Percentiles rank a stretch among this genome's conserved stretches.
phyloP scores from a whole-genome alignment of 2,888 invertebrate species.

The Ditylenchus weischeri region DNA sequence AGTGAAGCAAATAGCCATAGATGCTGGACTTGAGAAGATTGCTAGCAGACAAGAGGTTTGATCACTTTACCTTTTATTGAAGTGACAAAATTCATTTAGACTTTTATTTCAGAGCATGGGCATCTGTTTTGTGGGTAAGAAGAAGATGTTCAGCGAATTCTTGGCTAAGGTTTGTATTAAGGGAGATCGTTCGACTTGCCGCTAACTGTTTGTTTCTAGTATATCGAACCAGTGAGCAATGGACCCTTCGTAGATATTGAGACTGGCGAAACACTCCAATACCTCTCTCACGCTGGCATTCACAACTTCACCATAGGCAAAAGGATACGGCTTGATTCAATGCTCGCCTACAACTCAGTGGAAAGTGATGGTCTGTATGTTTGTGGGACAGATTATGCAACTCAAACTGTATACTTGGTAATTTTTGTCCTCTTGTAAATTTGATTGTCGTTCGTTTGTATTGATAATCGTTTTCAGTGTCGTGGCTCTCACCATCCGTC shows the following conservation, averaged over 20 bases:
- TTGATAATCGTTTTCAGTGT: constrained; percentile 36
- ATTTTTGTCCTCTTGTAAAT: constrained; percentile 3
- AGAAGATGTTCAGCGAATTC: constrained; percentile 77
- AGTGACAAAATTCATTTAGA: constrained; percentile 4
- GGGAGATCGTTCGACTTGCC: too few relatives aligned
- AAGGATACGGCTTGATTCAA: constrained; percentile 65
- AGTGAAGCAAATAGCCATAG: constrained; percentile 67
- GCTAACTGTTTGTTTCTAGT: constrained; percentile 64
- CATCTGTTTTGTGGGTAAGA: constrained; percentile 90
- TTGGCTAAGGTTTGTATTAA: constrained; percentile 68
- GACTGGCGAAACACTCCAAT: constrained; percentile 72
- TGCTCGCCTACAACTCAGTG: constrained; percentile 65
- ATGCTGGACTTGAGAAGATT: constrained; percentile 40
- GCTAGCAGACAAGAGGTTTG: constrained; percentile 46
- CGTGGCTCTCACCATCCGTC: constrained; percentile 42
- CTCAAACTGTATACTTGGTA: constrained; percentile 77
- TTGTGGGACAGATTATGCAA: constrained; percentile 69
- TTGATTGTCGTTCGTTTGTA: too few relatives aligned
- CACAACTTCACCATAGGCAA: constrained; percentile 94
- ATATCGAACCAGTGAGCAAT: constrained; percentile 75
- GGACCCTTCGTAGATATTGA: constrained; percentile 76
- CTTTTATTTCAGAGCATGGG: constrained; percentile 65
- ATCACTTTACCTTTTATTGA: neutral
- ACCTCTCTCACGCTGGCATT: constrained; percentile 69
- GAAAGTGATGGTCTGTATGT: constrained; percentile 69